A percentile compares a stretch with the other conserved stretches of the same genome.
Conservation (phyloP, 2,888 invertebrate species). For the Nowickia ferox region DNA sequence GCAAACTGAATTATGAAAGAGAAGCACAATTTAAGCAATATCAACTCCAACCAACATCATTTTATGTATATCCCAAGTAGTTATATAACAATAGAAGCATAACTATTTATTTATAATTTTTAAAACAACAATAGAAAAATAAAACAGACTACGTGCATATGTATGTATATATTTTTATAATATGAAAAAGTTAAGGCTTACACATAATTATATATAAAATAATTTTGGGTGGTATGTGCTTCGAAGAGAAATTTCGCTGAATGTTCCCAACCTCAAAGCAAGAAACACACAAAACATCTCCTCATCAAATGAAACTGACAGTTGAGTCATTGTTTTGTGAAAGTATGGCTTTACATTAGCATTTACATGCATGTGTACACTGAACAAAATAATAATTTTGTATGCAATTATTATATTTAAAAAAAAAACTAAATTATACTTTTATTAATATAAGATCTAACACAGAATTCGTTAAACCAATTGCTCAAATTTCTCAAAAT, state of each 20-base stretch:
- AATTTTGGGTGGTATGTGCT: neutral
- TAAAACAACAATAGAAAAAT: slow-evolving; percentile 56
- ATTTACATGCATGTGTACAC: neutral
- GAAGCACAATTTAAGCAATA: slow-evolving; percentile 51
- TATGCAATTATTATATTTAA: no score
- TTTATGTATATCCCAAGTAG: slow-evolving; percentile 5
- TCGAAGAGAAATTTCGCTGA: slow-evolving; percentile 20
- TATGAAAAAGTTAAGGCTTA: neutral
- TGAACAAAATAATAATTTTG: no score
- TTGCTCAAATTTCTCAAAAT: no score
- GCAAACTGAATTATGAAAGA: slow-evolving; percentile 48
- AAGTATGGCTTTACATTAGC: slow-evolving; percentile 7
- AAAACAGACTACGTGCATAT: neutral
- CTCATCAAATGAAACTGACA: slow-evolving; percentile 66
- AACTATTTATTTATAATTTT: slow-evolving; percentile 58
- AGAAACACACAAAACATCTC: neutral
- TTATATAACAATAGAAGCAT: slow-evolving; percentile 62
- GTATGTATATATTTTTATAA: no score
- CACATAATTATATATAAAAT: slow-evolving; percentile 11
- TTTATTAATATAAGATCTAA: no score
- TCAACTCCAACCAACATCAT: slow-evolving; percentile 35
- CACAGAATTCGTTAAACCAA: no score
- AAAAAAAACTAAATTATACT: no score
- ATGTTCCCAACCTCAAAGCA: slow-evolving; percentile 31
- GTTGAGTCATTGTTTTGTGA: slow-evolving; percentile 55